Evolutionary conservation across 2,113 vertebrate genomes (phyloP), one percentile per base, ranked within the genome.

Genomic region (Sialia sialis): DNA sequence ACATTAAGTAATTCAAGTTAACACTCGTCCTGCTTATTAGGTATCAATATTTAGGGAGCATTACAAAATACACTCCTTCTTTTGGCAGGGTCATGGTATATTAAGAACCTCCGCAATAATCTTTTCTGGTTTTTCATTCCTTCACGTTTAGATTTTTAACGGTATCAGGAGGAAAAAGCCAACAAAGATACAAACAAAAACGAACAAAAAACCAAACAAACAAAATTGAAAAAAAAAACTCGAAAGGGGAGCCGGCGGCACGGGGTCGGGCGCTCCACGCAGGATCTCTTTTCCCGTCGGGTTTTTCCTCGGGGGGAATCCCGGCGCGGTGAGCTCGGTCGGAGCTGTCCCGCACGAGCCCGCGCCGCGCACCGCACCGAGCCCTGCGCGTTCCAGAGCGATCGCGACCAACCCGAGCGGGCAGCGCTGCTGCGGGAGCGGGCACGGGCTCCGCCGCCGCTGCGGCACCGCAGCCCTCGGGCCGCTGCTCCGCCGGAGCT

Each of bases 21-120:
- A 68, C 43, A 82, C 72, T 90, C 83, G 83, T 87, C 55, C 79
- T 20, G 16, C 68, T 76, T 39, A 84, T 82, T 79, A 84, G 86
- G 64, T 52, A 89, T 46, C 89, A 89, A 70, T 84, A 89, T 91
- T 96, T 92, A 43, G 58, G 73, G 55, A 94, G 22, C 41, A 48
- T 63, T 89, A 46, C 58, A 81, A 90, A 92, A 85, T 51, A 86
- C 39, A 74, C 55, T 85, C 62, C 18, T 88, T 76, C 67, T 62
- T 51, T 73, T 46, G 27, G 36, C 79, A 36, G 27, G 70, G 70
- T 87, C 84, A 75, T 30, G 48, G 62, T 46, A 46, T 9, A 87
- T 80, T 90, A 80, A 80, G 67, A 66, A 89, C 63, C 22, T 52
- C 67, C 2, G 10, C 23, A n/a, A 17, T 10, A 86, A 95, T 89